Percentiles rank a stretch among this genome's conserved stretches.
phyloP scores from a whole-genome alignment of 2,888 invertebrate species.

The Dascillus cervinus region DNA sequence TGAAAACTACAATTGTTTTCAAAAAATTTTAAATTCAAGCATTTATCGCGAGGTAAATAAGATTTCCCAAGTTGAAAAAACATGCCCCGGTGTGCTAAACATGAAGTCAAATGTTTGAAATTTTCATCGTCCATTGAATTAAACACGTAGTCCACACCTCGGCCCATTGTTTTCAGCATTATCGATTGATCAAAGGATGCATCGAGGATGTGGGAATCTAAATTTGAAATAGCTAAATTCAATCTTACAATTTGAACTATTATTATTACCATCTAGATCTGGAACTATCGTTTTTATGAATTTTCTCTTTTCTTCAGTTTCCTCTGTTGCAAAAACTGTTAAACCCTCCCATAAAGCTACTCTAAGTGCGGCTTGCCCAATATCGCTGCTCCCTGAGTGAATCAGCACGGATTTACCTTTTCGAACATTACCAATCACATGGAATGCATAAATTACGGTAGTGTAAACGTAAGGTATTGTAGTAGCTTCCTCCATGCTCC shows the following conservation, averaged over 20 bases:
- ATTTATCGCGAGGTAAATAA: constrained; percentile 63
- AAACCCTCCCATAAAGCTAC: constrained; percentile 55
- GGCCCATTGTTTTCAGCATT: constrained; percentile 65
- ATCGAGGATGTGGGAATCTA: constrained; percentile 74
- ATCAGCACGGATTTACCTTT: constrained; percentile 38
- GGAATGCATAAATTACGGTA: constrained; percentile 29
- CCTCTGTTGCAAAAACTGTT: constrained; percentile 59
- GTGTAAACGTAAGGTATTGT: constrained; percentile 67
- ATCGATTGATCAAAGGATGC: constrained; percentile 78
- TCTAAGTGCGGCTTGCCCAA: constrained; percentile 64
- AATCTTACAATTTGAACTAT: no score
- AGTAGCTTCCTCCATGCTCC: constrained; percentile 64
- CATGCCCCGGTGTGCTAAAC: constrained; percentile 49
- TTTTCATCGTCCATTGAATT: constrained; percentile 88
- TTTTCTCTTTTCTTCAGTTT: constrained; percentile 49
- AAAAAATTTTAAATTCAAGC: no score
- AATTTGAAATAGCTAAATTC: no score
- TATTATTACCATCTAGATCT: no score
- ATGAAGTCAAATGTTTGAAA: constrained; percentile 57
- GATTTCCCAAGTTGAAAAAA: constrained; percentile 79
- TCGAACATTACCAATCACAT: constrained; percentile 21
- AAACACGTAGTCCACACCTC: constrained; percentile 78
- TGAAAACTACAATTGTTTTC: no score
- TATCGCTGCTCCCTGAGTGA: constrained; percentile 56
- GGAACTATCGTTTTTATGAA: constrained; percentile 45